Base-by-base conservation (phyloP, 37 sponge, comb jelly and placozoan species). In the Aplysina aerophoba region DNA sequence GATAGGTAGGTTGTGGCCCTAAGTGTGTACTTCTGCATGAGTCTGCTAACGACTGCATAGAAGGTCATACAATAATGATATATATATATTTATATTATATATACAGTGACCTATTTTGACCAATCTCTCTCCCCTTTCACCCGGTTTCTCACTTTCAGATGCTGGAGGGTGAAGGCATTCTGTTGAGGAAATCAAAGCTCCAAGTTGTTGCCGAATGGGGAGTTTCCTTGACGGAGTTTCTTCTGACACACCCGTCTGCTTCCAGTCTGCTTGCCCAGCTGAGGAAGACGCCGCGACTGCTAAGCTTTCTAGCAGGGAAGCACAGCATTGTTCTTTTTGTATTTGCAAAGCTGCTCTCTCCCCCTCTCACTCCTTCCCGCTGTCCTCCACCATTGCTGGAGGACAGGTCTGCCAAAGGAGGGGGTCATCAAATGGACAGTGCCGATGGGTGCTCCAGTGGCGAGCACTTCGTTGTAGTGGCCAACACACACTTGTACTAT, bases 401-500 rank as follows among this genome's bases (percentile, higher is more conserved):
- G 8, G 6, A 44, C 8, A 35, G 34, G 12, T 6, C 11, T 30
- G 71, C 13, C 13, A 27, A 15, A 30, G 34, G 34, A 17, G 27
- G 2, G 34, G 4, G 4, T 31, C 35, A 69, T 5, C 35, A 30
- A 27, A 30, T 1, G 4, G 17, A 17, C 17, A 69, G 71, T 34
- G 53, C 37, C 14, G 3, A 19, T 5, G 40, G 72, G 28, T 39
- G 0, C 17, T 1, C 41, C 3, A 44, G 36, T 19, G 57, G 83
- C 20, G 41, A 84, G 24, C 44, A 39, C 40, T 84, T 84, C 24
- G 55, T 92, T 21, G 22, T 60, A 8, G 85, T 93, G 0, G 90
- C 90, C 68, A 96, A 86, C 85, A 96, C 96, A 30, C 96, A 96
- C 84, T 75, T 96, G 27, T 90, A 89, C 73, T 93, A 60, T 75